These are phyloP conservation scores for Drosophila borborema DNA, from an alignment of 2,888 invertebrate species.

Conservation along the genomic window DNA sequence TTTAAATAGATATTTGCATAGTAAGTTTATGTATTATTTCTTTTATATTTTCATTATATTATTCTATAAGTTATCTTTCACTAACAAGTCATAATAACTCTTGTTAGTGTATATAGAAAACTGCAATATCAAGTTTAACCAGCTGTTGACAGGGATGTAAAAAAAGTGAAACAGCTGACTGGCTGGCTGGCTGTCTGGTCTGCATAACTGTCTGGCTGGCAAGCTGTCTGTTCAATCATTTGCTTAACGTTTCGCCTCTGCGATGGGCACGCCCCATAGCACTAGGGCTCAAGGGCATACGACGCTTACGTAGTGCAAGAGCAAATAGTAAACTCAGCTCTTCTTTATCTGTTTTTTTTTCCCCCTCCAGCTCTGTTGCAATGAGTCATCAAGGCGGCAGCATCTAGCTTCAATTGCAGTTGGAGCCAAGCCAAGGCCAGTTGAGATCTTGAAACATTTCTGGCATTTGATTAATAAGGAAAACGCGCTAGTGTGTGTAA, in stretches of 20 bases:
- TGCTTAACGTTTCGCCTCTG: not conserved
- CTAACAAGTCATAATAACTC: not conserved
- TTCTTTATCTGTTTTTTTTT: constrained; percentile 2
- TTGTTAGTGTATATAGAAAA: constrained; percentile 11
- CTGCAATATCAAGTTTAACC: constrained; percentile 76
- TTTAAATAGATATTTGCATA: too few relatives aligned
- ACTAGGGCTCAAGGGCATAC: constrained; percentile 34
- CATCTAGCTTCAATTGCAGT: constrained; percentile 8
- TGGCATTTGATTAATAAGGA: constrained; percentile 50
- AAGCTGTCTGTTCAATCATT: constrained; percentile 9
- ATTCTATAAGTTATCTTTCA: not conserved
- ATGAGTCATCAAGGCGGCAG: constrained; percentile 21
- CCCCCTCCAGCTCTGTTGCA: not conserved
- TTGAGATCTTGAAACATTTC: constrained; percentile 28
- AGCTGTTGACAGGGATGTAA: constrained; percentile 44
- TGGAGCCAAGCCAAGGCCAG: constrained; percentile 14
- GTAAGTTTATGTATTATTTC: not conserved
- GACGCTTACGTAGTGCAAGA: constrained; percentile 7
- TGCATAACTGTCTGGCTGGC: not conserved
- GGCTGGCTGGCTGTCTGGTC: constrained; percentile 7
- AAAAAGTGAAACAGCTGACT: constrained; percentile 67
- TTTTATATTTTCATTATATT: not conserved
- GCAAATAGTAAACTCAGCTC: not conserved
- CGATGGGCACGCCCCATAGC: not conserved
- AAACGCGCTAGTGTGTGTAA: constrained; percentile 56